phyloP scores from a whole-genome alignment of 1,140 invertebrate species.

The Nixonia krombeini region DNA sequence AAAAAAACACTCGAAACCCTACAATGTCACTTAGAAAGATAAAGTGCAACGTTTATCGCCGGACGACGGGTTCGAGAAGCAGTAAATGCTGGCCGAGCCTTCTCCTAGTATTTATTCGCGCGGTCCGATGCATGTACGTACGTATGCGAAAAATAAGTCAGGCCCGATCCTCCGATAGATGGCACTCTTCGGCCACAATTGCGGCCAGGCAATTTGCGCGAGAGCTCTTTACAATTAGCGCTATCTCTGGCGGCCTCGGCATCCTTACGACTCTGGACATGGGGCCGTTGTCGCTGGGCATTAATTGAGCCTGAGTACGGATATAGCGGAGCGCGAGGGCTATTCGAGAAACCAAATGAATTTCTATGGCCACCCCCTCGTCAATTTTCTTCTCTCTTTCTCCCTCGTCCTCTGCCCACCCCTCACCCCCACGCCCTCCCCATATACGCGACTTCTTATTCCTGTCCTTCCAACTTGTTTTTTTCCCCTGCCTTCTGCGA shows the following conservation, averaged over 20 bases:
- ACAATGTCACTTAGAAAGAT: too few relatives aligned
- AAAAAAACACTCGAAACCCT: too few relatives aligned
- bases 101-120: neutral
- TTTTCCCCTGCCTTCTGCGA: constrained; percentile 28
- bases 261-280: constrained; percentile 18
- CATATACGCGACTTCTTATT: constrained; percentile 10
- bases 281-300: constrained; percentile 46
- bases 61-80: constrained; percentile 8
- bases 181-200: constrained; percentile 1
- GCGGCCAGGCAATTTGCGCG: constrained; percentile 35
- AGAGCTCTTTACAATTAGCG: constrained; percentile 38
- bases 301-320: constrained; percentile 44
- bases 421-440: constrained; percentile 15
- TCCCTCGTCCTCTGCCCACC: constrained; percentile 14
- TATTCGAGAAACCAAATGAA: constrained; percentile 35
- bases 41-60: too few relatives aligned
- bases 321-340: constrained; percentile 36
- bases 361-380: constrained; percentile 24
- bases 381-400: neutral
- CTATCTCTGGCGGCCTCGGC: constrained; percentile 25
- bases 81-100: constrained; percentile 27
- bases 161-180: constrained; percentile 10
- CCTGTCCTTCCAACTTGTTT: too few relatives aligned
- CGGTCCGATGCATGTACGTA: constrained; percentile 7
- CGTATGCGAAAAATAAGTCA: constrained; percentile 19